Percentiles rank a stretch among this genome's conserved stretches.
Evolutionary conservation across 2,797 vertebrate genomes (phyloP).

Genomic region (Takifugu ocellatus): DNA sequence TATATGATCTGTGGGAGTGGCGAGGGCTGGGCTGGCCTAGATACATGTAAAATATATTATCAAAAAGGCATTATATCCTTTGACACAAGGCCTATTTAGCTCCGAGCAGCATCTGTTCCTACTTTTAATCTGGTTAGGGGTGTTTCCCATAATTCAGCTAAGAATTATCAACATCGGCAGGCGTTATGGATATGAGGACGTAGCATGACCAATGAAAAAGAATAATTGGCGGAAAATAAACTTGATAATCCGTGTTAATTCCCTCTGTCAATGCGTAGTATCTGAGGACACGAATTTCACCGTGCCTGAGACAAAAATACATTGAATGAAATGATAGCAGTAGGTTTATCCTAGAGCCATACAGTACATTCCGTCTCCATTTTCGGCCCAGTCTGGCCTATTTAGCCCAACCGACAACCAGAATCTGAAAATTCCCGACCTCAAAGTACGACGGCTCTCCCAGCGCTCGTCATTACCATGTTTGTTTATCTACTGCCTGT

Average conservation of each 20-base stretch:
- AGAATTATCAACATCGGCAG: constrained; percentile 55
- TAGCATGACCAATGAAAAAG: constrained; percentile 37
- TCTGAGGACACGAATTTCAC: constrained; percentile 6
- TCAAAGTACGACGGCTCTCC: constrained; percentile 61
- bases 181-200: constrained; percentile 36
- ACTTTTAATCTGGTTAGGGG: constrained; percentile 71
- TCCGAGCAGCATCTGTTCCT: constrained; percentile 66
- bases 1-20: constrained; percentile 72
- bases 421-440: constrained; percentile 61
- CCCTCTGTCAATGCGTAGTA: constrained; percentile 17
- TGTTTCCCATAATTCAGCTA: constrained; percentile 57
- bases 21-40: constrained; percentile 67
- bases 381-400: constrained; percentile 63
- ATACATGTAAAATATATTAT: constrained; percentile 63
- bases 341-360: constrained; percentile 35
- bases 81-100: constrained; percentile 67
- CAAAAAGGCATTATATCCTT: constrained; percentile 54
- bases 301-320: constrained; percentile 13
- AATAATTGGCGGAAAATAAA: constrained; percentile 48
- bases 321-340: background rate
- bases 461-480: constrained; percentile 72
- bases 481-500: constrained; percentile 73
- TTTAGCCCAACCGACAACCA: constrained; percentile 57
- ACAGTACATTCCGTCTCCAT: constrained; percentile 36
- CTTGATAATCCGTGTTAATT: constrained; percentile 51